Percentiles rank a stretch among this genome's conserved stretches.
Conservation (phyloP, 92 coral and sea anemone genomes). For the Palythoa heliodiscus region DNA sequence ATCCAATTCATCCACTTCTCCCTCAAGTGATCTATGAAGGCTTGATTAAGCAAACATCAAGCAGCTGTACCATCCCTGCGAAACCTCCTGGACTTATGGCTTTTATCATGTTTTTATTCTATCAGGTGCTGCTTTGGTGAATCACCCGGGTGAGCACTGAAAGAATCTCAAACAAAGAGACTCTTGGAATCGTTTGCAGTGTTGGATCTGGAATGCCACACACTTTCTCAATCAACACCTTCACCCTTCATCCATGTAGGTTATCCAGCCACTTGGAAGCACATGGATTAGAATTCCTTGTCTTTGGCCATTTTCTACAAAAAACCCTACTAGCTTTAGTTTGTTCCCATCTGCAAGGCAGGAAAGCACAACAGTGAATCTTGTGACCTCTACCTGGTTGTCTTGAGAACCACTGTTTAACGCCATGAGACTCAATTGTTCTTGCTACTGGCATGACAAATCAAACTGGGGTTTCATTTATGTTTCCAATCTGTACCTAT, state of each 20-base stretch:
- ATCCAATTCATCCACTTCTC: too few relatives aligned
- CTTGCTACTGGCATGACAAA: conserved; percentile 57
- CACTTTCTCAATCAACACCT: conserved; percentile 7
- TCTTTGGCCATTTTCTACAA: conserved; percentile 28
- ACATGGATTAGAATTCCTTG: conserved; percentile 9
- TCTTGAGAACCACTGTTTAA: conserved; percentile 49
- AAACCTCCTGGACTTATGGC: too few relatives aligned
- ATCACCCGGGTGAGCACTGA: too few relatives aligned
- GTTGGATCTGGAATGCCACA: too few relatives aligned
- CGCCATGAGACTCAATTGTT: conserved; percentile 40
- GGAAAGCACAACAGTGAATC: conserved; percentile 47
- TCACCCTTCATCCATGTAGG: neutral
- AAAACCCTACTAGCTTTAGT: conserved; percentile 52
- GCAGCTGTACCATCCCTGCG: too few relatives aligned
- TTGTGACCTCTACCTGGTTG: conserved; percentile 54
- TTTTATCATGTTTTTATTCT: too few relatives aligned
- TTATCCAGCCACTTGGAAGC: neutral
- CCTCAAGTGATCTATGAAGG: too few relatives aligned
- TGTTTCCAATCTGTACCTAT: conserved; percentile 25
- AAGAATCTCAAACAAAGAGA: too few relatives aligned
- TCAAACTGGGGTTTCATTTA: conserved; percentile 42
- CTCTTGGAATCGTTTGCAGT: too few relatives aligned
- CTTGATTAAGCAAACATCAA: too few relatives aligned
- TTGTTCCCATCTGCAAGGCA: too few relatives aligned
- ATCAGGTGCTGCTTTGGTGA: too few relatives aligned